Evolutionary conservation across 2,888 invertebrate species (phyloP).

Genomic region (Agelastica alni): DNA sequence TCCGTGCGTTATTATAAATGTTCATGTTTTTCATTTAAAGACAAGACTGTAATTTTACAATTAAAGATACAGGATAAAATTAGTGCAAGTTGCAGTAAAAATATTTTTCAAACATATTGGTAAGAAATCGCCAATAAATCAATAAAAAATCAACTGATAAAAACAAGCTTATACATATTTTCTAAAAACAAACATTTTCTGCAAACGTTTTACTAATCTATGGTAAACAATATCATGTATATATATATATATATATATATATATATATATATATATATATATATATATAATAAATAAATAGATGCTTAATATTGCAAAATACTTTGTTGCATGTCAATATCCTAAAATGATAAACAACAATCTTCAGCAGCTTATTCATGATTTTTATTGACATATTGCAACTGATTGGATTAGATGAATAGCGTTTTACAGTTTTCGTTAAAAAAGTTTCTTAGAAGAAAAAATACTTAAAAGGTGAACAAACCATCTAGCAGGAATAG

Average conservation of each 20-base stretch:
- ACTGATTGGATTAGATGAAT: constrained; percentile 23
- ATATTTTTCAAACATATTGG: too few species aligned
- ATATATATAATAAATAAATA: too few species aligned
- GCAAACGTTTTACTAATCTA: constrained; percentile 38
- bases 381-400: constrained; percentile 30
- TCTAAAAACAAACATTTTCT: constrained; percentile 37
- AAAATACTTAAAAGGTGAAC: constrained; percentile 12
- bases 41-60: too few species aligned
- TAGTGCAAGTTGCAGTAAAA: too few species aligned
- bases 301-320: constrained; percentile 35
- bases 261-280: too few species aligned
- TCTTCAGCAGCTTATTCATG: constrained; percentile 28
- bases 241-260: too few species aligned
- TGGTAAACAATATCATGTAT: constrained; percentile 28
- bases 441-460: constrained; percentile 14
- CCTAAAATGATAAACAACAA: constrained; percentile 34
- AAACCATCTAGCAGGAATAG: constrained; percentile 12
- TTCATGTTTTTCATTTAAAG: too few species aligned
- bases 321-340: constrained; percentile 34
- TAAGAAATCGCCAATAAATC: background rate
- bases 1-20: too few species aligned
- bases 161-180: constrained; percentile 29
- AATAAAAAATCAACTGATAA: background rate
- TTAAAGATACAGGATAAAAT: too few species aligned
- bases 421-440: constrained; percentile 11